Percentiles rank a stretch among this genome's conserved stretches.
Conservation (phyloP, 2,113 vertebrate species). For the Tamias sibiricus region DNA sequence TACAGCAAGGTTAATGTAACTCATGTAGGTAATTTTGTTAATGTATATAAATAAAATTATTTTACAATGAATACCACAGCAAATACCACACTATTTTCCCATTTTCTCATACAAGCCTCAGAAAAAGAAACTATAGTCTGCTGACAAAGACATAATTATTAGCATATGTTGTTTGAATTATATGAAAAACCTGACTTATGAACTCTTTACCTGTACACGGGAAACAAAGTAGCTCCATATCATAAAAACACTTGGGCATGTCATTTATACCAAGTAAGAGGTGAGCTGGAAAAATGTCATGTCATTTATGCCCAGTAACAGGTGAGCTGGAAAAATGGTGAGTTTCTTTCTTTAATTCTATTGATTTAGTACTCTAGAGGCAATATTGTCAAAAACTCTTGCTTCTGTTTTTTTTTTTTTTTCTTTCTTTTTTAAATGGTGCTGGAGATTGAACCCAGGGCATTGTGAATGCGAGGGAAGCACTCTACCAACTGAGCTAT, state of each 20-base stretch:
- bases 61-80: neutral
- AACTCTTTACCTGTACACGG: neutral
- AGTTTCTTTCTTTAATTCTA: neutral
- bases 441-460: too few relatives aligned
- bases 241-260: neutral
- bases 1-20: neutral
- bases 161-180: neutral
- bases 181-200: neutral
- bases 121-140: neutral
- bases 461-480: too few relatives aligned
- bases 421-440: too few relatives aligned
- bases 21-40: neutral
- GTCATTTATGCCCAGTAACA: too few relatives aligned
- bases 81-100: conserved; percentile 1
- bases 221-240: neutral
- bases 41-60: too few relatives aligned
- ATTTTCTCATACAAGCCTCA: neutral
- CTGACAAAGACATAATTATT: neutral
- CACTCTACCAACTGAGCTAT: too few relatives aligned
- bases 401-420: neutral
- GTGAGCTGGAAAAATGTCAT: too few relatives aligned
- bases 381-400: neutral
- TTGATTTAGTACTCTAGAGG: neutral
- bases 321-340: neutral
- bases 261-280: neutral